These are phyloP conservation scores for Dermolepida albohirtum DNA, from an alignment of 2,888 invertebrate genomes.

Conservation along the genomic window DNA sequence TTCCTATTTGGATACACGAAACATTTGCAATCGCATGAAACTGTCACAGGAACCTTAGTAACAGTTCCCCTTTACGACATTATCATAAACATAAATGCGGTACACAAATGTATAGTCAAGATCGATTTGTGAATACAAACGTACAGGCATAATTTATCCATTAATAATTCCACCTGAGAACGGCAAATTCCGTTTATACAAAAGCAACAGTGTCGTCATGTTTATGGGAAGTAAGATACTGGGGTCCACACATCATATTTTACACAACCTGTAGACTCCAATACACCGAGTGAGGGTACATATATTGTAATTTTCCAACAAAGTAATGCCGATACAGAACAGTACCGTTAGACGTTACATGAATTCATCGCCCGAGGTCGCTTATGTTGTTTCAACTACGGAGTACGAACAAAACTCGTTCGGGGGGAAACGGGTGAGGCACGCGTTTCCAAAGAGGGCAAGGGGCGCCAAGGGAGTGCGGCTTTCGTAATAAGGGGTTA, in stretches of 20 bases:
- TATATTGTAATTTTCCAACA: conserved; percentile 34
- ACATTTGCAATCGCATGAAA: neutral
- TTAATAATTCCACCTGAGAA: conserved; percentile 36
- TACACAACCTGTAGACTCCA: conserved; percentile 17
- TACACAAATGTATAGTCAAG: conserved; percentile 4
- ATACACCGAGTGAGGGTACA: conserved; percentile 1
- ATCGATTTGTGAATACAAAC: conserved; percentile 1
- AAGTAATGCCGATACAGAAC: conserved; percentile 10
- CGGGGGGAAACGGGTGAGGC: conserved; percentile 1
- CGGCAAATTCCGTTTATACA: conserved; percentile 30
- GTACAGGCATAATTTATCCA: conserved; percentile 14
- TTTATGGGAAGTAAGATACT: conserved; percentile 27
- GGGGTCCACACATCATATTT: conserved; percentile 39
- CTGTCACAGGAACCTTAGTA: neutral
- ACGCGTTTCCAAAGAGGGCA: neutral
- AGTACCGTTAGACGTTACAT: conserved; percentile 33
- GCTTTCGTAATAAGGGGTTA: conserved; percentile 48
- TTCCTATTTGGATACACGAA: too few relatives aligned
- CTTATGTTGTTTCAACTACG: conserved; percentile 21
- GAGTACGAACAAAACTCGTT: conserved; percentile 22
- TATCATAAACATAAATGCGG: conserved; percentile 14
- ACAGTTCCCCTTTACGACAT: conserved; percentile 4
- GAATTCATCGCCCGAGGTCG: conserved; percentile 40
- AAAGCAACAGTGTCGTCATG: conserved; percentile 38
- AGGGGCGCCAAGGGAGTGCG: conserved; percentile 42